These are phyloP conservation scores for Leucoraja erinaceus DNA, from an alignment of 2,113 vertebrate species.

Conservation along the genomic window DNA sequence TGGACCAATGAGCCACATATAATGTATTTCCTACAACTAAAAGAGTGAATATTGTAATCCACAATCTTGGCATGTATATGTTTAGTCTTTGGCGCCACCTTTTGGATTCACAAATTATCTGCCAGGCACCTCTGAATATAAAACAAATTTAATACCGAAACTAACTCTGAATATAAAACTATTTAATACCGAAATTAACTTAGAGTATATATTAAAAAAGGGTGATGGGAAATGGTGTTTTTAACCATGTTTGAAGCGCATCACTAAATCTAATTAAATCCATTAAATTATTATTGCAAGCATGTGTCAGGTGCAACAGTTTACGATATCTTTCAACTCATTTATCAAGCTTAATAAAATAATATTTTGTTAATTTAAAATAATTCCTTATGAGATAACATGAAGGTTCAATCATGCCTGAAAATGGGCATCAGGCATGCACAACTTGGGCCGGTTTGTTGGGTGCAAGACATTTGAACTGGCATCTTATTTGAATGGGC, in stretches of 20 bases:
- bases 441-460: background rate
- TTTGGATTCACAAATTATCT: conserved; percentile 5
- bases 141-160: background rate
- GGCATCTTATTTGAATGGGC: background rate
- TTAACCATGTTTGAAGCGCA: background rate
- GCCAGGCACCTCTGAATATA: background rate
- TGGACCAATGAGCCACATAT: background rate
- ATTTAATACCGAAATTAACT: background rate
- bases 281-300: background rate
- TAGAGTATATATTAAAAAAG: background rate
- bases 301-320: background rate
- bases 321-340: background rate
- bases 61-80: background rate
- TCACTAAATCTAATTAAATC: background rate
- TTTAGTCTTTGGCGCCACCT: conserved; percentile 36
- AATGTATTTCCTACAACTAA: background rate
- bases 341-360: background rate
- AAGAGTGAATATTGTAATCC: background rate
- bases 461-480: background rate
- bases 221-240: background rate
- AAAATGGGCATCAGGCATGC: no score
- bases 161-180: background rate
- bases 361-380: background rate
- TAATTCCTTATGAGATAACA: background rate
- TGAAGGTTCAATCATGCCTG: background rate